These are phyloP conservation scores for Pterostichus niger DNA, from an alignment of 2,888 invertebrate species.

Conservation along the genomic window DNA sequence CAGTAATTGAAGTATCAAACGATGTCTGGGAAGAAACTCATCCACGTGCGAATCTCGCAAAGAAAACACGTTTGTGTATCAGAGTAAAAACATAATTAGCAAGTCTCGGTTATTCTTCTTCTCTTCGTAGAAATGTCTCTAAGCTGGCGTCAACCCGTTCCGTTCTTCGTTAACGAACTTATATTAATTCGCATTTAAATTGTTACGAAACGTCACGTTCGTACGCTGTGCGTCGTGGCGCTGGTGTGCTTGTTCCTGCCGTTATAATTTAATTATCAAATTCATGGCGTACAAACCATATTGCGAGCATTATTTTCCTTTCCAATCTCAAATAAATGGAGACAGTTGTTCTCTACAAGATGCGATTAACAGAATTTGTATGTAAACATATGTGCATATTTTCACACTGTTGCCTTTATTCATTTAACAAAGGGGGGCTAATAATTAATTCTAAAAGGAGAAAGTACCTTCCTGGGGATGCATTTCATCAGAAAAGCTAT, in stretches of 20 bases:
- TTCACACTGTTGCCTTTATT: too few relatives aligned
- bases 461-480: too few relatives aligned
- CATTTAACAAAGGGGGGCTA: too few relatives aligned
- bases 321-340: slow-evolving; percentile 15
- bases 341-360: slow-evolving; percentile 5
- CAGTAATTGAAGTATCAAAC: slow-evolving; percentile 34
- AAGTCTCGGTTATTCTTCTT: slow-evolving; percentile 60
- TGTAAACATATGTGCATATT: too few relatives aligned
- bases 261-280: slow-evolving; percentile 62
- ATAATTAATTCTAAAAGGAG: too few relatives aligned
- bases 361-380: background rate
- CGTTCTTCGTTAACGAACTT: slow-evolving; percentile 54
- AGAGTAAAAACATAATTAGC: slow-evolving; percentile 61
- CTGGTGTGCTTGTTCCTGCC: slow-evolving; percentile 1
- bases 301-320: slow-evolving; percentile 10
- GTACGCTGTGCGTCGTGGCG: slow-evolving; percentile 3
- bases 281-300: slow-evolving; percentile 58
- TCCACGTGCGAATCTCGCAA: background rate
- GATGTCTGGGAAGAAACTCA: background rate
- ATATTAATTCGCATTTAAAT: slow-evolving; percentile 65
- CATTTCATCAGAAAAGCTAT: too few relatives aligned
- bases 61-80: slow-evolving; percentile 53
- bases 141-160: slow-evolving; percentile 47
- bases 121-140: slow-evolving; percentile 30
- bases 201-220: slow-evolving; percentile 57